Base-by-base conservation (phyloP, 2,797 vertebrate genomes). In the Falco cherrug region DNA sequence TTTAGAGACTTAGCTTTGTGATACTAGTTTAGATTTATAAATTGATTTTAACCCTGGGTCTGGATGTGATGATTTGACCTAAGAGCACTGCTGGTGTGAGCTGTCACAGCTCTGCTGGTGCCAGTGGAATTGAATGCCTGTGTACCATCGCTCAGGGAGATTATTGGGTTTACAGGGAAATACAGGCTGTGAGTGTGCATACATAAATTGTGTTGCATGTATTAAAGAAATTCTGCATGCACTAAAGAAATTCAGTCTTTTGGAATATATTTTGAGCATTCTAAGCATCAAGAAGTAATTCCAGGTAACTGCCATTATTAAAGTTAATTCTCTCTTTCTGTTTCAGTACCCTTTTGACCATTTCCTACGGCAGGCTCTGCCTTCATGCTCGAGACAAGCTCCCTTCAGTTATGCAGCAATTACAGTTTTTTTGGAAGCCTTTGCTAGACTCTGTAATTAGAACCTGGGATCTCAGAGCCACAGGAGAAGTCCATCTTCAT, bases 211-310 rank as follows among this genome's bases (percentile, higher is more conserved):
- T 9, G 6, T 6, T 41, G 35, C 59, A 43, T 11, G 1, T 10
- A 5, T 8, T 53, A 31, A n/a, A 56, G 41, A 24, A 56, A 70
- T 54, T 19, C 70, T 78, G 67, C 9, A 20, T 2, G 0, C 11
- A 1, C 70, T 35, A 7, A 79, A 61, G 37, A 45, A 65, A 57
- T 53, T 22, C 1, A 18, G 17, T 29, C 8, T 21, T 48, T 11
- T 28, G 9, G 76, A 35, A 43, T 63, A 1, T 37, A 29, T 64
- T 71, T 84, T 48, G 56, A 76, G 14, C 13, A 8, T 77, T 83
- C 47, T 0, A 5, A 60, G 35, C 8, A 25, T 9, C 0, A 1
- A 10, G 24, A 1, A 10, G 24, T 68, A 37, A 67, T 43, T 75
- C 43, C n/a, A 41, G 41, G 13, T 53, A 65, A 50, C 31, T 80